Evolutionary conservation across 2,113 vertebrate genomes (phyloP).

Genomic region (Athene cunicularia): DNA sequence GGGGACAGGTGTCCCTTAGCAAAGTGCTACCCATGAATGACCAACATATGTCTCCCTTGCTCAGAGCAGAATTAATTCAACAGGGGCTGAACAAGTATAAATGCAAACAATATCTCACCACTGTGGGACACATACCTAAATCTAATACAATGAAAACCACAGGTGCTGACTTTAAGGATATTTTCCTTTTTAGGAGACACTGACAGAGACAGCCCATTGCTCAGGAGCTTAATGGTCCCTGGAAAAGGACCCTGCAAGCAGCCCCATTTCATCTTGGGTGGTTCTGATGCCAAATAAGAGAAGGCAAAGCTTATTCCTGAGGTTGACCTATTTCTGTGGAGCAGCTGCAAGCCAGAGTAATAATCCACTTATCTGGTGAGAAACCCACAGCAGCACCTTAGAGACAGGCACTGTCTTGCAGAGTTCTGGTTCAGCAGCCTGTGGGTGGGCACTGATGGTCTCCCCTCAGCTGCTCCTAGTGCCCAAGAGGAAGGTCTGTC

Average conservation of each 20-base stretch:
- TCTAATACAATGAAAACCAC: background rate
- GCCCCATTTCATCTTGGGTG: constrained; percentile 11
- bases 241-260: background rate
- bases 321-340: constrained; percentile 50
- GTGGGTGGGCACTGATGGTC: background rate
- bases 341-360: constrained; percentile 45
- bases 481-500: background rate
- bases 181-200: background rate
- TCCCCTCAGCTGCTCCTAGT: background rate
- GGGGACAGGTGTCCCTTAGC: background rate
- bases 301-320: background rate
- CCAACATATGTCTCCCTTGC: background rate
- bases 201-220: background rate
- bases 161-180: background rate
- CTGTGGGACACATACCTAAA: background rate
- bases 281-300: background rate
- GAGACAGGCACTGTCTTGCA: background rate
- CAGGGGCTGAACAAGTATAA: background rate
- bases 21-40: background rate
- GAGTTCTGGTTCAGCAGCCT: background rate
- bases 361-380: constrained; percentile 36
- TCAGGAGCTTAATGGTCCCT: background rate
- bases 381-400: constrained; percentile 30
- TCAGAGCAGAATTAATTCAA: background rate
- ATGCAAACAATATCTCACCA: background rate